Evolutionary conservation across 2,113 vertebrate genomes (phyloP).

Genomic region (Coptodon bakossiorum): DNA sequence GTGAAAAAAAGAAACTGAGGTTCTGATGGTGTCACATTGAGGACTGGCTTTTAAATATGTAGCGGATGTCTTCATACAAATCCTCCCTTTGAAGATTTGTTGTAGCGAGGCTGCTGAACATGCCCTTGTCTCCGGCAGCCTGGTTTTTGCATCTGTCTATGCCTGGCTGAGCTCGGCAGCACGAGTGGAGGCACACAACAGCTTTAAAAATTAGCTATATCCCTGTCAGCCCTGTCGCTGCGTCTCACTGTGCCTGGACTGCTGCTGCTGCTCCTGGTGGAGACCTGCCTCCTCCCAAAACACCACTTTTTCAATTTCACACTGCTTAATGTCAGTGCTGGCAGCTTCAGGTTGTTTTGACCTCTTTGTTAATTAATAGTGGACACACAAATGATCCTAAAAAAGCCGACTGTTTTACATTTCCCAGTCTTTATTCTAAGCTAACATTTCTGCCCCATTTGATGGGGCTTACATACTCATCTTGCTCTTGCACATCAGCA

Average conservation of each 20-base stretch:
- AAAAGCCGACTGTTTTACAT: neutral
- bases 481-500: neutral
- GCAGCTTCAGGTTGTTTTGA: neutral
- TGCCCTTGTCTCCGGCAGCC: conserved; percentile 18
- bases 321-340: neutral
- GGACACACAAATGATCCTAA: neutral
- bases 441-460: neutral
- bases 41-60: neutral
- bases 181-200: neutral
- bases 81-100: conserved; percentile 54
- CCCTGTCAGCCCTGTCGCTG: conserved; percentile 26
- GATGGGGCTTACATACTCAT: neutral
- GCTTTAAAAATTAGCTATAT: neutral
- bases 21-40: neutral
- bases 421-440: neutral
- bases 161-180: conserved; percentile 3
- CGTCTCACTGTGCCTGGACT: neutral
- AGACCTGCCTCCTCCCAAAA: neutral
- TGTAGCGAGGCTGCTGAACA: conserved; percentile 22
- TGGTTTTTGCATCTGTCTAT: neutral
- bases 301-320: neutral
- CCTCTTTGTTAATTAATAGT: neutral
- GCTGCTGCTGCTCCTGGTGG: neutral
- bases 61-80: conserved; percentile 33
- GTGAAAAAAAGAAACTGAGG: neutral